These are phyloP conservation scores for Callocephalon fimbriatum DNA, from an alignment of 2,113 vertebrate species.

Conservation along the genomic window DNA sequence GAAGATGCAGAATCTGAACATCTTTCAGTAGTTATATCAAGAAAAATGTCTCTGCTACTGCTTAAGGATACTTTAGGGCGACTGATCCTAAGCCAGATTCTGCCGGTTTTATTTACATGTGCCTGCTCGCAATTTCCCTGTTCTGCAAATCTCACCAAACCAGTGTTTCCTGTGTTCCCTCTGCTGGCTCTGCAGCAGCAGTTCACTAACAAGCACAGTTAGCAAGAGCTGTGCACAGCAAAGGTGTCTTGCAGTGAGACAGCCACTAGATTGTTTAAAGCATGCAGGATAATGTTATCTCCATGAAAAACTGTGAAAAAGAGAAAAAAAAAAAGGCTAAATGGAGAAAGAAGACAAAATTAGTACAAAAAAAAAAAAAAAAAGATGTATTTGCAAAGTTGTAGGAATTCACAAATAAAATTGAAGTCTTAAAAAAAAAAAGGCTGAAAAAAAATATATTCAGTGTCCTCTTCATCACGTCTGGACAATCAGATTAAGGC, in stretches of 20 bases:
- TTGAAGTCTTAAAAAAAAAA: not conserved
- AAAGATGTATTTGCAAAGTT: constrained; percentile 31
- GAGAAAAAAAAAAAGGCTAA: not conserved
- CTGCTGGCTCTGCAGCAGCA: not conserved
- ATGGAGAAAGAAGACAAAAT: constrained; percentile 58
- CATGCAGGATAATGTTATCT: constrained; percentile 45
- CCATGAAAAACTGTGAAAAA: constrained; percentile 60
- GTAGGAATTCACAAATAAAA: constrained; percentile 70
- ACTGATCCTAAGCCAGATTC: not conserved
- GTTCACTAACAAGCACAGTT: not conserved
- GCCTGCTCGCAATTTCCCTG: not conserved
- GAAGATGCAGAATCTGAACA: not conserved
- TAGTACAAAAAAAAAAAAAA: constrained; percentile 21
- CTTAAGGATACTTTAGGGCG: not conserved
- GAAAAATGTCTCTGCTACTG: not conserved
- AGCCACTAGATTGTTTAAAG: constrained; percentile 16
- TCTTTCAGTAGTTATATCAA: constrained; percentile 53
- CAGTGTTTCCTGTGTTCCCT: constrained; percentile 49
- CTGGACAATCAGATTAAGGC: constrained; percentile 65
- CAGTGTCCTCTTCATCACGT: constrained; percentile 71
- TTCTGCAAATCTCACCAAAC: constrained; percentile 25
- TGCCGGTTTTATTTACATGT: not conserved
- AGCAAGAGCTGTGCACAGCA: not conserved
- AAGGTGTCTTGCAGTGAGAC: not conserved
- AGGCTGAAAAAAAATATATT: constrained; percentile 57